Conservation (phyloP, 2,888 invertebrate species). For the Dynastes grantii region DNA sequence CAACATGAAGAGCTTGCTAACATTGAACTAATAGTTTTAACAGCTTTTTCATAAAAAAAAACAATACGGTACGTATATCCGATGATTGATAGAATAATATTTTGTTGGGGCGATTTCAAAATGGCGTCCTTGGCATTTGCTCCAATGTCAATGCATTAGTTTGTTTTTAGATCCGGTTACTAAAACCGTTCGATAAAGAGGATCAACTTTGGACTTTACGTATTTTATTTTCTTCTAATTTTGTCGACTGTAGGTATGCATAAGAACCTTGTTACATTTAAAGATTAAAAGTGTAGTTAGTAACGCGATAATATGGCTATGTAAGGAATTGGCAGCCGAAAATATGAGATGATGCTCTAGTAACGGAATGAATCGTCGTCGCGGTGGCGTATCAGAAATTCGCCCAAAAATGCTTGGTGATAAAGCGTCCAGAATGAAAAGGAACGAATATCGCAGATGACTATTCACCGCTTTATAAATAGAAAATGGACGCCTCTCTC, state of each 20-base stretch:
- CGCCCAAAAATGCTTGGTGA: conserved; percentile 31
- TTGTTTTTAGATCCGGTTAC: conserved; percentile 21
- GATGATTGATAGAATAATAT: conserved; percentile 42
- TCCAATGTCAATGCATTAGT: conserved; percentile 40
- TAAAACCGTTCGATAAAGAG: conserved; percentile 3
- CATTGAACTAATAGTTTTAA: conserved; percentile 4
- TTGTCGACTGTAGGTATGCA: not conserved
- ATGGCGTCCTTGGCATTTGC: conserved; percentile 39
- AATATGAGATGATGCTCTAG: conserved; percentile 5
- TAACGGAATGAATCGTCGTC: conserved; percentile 12
- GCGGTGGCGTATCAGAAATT: conserved; percentile 23
- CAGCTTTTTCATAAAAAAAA: conserved; percentile 12
- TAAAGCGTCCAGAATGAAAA: conserved; percentile 48
- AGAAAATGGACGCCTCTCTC: conserved; percentile 55
- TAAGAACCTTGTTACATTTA: not conserved
- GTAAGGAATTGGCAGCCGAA: conserved; percentile 9
- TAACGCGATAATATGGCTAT: conserved; percentile 2
- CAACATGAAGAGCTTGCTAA: not conserved
- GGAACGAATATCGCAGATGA: conserved; percentile 46
- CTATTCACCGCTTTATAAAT: conserved; percentile 51
- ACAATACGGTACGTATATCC: not conserved
- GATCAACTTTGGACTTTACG: not conserved
- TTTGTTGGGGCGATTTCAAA: conserved; percentile 9
- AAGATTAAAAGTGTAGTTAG: not conserved
- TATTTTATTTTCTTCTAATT: conserved; percentile 17